Evolutionary conservation across 2,797 vertebrate genomes (phyloP).

Genomic region (Manis pentadactyla): DNA sequence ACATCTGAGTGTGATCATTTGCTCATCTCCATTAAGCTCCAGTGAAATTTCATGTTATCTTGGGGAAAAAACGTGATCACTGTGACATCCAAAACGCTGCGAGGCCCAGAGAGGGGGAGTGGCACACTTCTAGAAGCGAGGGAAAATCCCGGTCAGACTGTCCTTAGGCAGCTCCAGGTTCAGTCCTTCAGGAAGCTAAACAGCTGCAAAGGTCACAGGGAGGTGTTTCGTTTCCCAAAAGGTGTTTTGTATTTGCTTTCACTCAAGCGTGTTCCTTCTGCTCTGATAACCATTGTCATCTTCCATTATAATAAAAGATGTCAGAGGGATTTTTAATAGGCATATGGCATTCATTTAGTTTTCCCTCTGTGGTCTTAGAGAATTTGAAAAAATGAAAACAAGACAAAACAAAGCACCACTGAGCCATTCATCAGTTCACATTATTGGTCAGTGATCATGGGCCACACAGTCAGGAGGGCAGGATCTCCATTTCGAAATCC

Average conservation of each 20-base stretch:
- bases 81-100: conserved; percentile 62
- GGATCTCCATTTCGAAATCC: background rate
- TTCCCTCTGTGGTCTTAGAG: conserved; percentile 40
- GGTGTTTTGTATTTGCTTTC: conserved; percentile 70
- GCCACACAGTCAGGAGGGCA: background rate
- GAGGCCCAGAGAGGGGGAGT: background rate
- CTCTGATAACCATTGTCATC: conserved; percentile 76
- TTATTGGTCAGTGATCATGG: background rate
- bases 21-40: conserved; percentile 72
- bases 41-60: conserved; percentile 64
- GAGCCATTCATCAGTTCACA: background rate
- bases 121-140: background rate
- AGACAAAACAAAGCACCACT: conserved; percentile 58
- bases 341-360: conserved; percentile 71
- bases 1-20: conserved; percentile 65
- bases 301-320: conserved; percentile 59
- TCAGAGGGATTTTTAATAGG: conserved; percentile 68
- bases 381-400: conserved; percentile 71
- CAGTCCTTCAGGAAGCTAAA: background rate
- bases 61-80: conserved; percentile 53
- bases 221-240: conserved; percentile 72
- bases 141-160: background rate
- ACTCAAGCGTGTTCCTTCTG: conserved; percentile 62
- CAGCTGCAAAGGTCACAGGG: conserved; percentile 43
- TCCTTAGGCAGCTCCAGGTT: background rate